Conservation (phyloP, 2,113 vertebrate species). For the Eclectus roratus region DNA sequence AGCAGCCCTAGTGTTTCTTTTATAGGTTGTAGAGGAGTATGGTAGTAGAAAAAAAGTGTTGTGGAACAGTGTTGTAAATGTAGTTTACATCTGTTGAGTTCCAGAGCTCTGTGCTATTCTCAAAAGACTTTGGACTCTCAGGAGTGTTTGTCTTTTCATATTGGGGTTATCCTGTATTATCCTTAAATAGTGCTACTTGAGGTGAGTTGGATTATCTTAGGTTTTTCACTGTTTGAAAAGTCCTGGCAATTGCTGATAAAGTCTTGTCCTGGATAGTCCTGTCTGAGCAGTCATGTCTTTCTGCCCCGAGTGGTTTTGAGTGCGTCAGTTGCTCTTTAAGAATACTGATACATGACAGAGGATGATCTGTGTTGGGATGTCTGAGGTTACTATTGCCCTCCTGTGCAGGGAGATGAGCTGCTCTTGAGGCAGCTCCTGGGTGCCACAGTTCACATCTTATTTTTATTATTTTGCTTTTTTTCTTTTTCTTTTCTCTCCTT, state of each 20-base stretch:
- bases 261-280: neutral
- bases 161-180: neutral
- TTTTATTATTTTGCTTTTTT: neutral
- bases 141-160: neutral
- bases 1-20: neutral
- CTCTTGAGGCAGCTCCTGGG: neutral
- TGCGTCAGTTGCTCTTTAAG: neutral
- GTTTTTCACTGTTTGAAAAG: neutral
- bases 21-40: neutral
- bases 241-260: neutral
- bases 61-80: neutral
- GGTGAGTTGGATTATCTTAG: neutral
- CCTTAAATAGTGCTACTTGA: neutral
- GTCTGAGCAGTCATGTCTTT: neutral
- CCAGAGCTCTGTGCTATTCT: neutral
- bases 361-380: neutral
- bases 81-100: neutral
- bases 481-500: neutral
- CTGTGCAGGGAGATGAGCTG: neutral
- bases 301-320: neutral
- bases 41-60: neutral
- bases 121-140: neutral
- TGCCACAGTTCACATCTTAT: neutral
- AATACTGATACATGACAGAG: neutral
- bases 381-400: neutral